phyloP scores from a whole-genome alignment of 35 echinoderm and acorn worm species.

The Patiria miniata region DNA sequence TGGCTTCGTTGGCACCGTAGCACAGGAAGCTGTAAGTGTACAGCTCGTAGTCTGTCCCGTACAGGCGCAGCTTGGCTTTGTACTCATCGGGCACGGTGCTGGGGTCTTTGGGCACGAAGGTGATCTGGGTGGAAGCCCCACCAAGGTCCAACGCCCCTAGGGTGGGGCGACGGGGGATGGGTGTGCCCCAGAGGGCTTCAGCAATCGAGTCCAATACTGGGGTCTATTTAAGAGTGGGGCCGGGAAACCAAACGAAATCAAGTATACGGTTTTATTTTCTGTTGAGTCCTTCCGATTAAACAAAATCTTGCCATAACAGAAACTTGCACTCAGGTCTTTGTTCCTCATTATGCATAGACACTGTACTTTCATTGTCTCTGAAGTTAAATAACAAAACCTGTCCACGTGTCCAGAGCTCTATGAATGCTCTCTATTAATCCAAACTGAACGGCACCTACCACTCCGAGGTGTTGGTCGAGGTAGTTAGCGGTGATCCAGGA shows the following conservation, averaged over 20 bases:
- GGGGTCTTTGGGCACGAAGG: slow-evolving; percentile 40
- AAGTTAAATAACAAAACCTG: no score
- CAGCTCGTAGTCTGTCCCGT: slow-evolving; percentile 38
- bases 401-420: no score
- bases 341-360: no score
- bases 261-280: no score
- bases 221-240: no score
- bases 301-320: no score
- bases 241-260: no score
- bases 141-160: slow-evolving; percentile 52
- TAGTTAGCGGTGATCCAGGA: neutral
- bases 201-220: neutral
- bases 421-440: no score
- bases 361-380: no score
- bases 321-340: no score
- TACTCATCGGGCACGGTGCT: neutral
- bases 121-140: slow-evolving; percentile 51
- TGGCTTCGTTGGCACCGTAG: slow-evolving; percentile 44
- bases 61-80: slow-evolving; percentile 19
- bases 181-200: neutral
- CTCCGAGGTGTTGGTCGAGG: neutral
- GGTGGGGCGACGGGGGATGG: neutral
- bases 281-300: no score
- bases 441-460: neutral
- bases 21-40: slow-evolving; percentile 56